These are phyloP conservation scores for Sander lucioperca DNA, from an alignment of 2,113 vertebrate species.

Conservation along the genomic window DNA sequence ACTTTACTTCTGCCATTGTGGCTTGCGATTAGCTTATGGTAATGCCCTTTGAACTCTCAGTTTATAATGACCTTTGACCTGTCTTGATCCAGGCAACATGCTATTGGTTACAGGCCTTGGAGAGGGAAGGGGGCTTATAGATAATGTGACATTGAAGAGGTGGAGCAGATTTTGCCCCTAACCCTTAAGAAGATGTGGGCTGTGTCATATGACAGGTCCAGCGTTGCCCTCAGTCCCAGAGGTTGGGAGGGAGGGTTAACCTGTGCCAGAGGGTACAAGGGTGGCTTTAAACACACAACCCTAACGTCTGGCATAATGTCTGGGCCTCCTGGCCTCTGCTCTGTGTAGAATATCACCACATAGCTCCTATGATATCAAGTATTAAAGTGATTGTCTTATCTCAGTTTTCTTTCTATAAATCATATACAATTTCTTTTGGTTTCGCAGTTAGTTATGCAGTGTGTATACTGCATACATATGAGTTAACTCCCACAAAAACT, in stretches of 20 bases:
- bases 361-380: constrained; percentile 16
- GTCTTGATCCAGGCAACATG: constrained; percentile 47
- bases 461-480: constrained; percentile 39
- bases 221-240: constrained; percentile 75
- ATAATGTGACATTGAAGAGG: constrained; percentile 65
- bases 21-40: constrained; percentile 53
- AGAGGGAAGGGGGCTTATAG: constrained; percentile 46
- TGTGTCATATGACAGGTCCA: constrained; percentile 79
- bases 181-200: constrained; percentile 72
- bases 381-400: constrained; percentile 29
- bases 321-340: constrained; percentile 64
- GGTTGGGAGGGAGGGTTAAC: constrained; percentile 64
- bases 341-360: constrained; percentile 18
- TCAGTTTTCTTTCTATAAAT: constrained; percentile 19
- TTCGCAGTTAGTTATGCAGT: constrained; percentile 28
- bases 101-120: constrained; percentile 47
- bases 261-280: constrained; percentile 63
- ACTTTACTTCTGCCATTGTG: constrained; percentile 32
- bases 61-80: constrained; percentile 69
- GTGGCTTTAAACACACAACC: constrained; percentile 70
- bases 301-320: constrained; percentile 72
- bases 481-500: constrained; percentile 35
- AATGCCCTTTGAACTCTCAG: constrained; percentile 39
- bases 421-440: constrained; percentile 25
- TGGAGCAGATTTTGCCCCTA: constrained; percentile 76